Evolutionary conservation across 1,140 invertebrate genomes (phyloP), one percentile per base, ranked within the genome.

Genomic region (Formica selysi): DNA sequence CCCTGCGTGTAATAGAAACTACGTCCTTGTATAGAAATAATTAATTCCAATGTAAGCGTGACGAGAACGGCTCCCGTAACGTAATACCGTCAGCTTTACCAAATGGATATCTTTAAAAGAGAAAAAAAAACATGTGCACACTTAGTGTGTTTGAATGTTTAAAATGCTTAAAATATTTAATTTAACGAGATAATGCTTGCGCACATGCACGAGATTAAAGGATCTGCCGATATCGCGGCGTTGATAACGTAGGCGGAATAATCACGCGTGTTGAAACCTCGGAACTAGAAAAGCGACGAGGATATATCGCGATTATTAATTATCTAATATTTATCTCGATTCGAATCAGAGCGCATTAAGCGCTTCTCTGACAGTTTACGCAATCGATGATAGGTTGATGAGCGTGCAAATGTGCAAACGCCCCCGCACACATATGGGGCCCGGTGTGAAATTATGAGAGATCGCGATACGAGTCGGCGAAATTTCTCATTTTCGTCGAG

Each of bases 41-140:
- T 89, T 89, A 79, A 89, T 79, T 85, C 59, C 73, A 44, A 73
- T 73, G 41, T 73, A 44, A 73, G 16, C 7, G 19, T n/a, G 38
- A 44, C 19, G 54, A 54, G 44, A 5, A 38, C 13, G n/a, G 54
- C 13, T 22, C 38, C 16, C 48, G 44, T 32, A 32, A 51, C 16
- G 26, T 73, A 73, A 73, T 57, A 32, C 36, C 48, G 19, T 29
- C 29, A 8, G 38, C 26, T 44, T 51, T 51, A 36, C 22, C 48
- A 44, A 81, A 73, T 29, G n/a, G n/a, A 36, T 81, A 19, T 44
- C 41, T 2, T 73, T 54, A 73, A 73, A 54, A 26, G 1, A 61
- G 5, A 11, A 26, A 32, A 26, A 29, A 11, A 41, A 26, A 54
- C 26, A 29, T 22, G n/a, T 29, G 7, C 48, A 1, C 16, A 44